Conservation (phyloP, 2,797 vertebrate species). For the Thalassophryne amazonica region DNA sequence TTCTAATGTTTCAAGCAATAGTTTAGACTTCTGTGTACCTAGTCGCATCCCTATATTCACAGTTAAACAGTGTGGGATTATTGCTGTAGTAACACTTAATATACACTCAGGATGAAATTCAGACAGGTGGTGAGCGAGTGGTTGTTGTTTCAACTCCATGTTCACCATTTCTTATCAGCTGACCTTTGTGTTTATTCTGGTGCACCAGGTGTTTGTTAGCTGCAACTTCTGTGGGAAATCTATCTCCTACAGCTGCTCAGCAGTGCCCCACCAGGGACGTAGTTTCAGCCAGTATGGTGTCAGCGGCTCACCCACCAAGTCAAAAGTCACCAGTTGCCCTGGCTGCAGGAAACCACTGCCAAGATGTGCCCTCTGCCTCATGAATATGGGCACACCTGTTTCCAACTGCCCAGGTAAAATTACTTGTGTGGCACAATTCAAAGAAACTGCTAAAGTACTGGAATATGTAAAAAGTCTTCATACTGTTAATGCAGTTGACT, state of each 20-base stretch:
- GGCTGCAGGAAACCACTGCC: slow-evolving; percentile 97
- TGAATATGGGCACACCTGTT: slow-evolving; percentile 98
- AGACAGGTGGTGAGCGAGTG: slow-evolving; percentile 44
- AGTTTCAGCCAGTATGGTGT: slow-evolving; percentile 97
- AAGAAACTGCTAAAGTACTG: too few species aligned
- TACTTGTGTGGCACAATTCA: not conserved
- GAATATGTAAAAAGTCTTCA: too few species aligned
- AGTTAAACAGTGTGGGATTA: slow-evolving; percentile 15
- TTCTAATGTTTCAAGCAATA: not conserved
- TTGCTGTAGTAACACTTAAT: slow-evolving; percentile 17
- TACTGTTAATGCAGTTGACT: too few species aligned
- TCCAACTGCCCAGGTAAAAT: slow-evolving; percentile 84
- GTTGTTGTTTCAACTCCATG: slow-evolving; percentile 5
- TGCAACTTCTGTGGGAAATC: slow-evolving; percentile 99
- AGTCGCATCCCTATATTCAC: slow-evolving; percentile 12
- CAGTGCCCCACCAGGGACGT: slow-evolving; percentile 93
- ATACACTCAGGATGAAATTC: slow-evolving; percentile 12
- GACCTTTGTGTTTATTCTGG: slow-evolving; percentile 38
- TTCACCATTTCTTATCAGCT: slow-evolving; percentile 35
- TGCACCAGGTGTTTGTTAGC: slow-evolving; percentile 93
- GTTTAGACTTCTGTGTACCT: not conserved
- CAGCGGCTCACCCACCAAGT: slow-evolving; percentile 96
- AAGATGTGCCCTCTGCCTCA: slow-evolving; percentile 96
- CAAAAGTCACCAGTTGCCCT: slow-evolving; percentile 97
- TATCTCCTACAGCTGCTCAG: slow-evolving; percentile 96